Conservation (phyloP, 2,113 vertebrate genomes). For the Laterallus jamaicensis region DNA sequence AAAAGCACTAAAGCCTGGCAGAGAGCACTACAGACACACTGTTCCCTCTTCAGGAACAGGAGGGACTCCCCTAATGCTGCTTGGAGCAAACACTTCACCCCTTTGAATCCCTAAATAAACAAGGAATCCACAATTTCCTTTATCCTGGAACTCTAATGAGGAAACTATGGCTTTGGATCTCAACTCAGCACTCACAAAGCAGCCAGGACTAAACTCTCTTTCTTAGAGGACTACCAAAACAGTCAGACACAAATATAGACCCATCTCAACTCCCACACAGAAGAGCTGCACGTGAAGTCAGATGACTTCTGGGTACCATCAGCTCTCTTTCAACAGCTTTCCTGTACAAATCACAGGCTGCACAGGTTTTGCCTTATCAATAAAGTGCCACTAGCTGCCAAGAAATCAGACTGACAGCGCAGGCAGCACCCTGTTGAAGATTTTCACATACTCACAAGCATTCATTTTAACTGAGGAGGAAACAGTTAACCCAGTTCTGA, state of each 20-base stretch:
- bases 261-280: neutral
- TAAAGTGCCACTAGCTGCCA: conserved; percentile 10
- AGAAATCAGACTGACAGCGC: conserved; percentile 5
- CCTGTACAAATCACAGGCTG: neutral
- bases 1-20: neutral
- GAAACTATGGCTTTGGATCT: neutral
- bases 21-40: neutral
- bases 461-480: neutral
- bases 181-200: neutral
- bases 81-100: neutral
- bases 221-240: neutral
- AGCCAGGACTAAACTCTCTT: neutral
- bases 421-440: neutral
- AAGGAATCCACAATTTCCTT: neutral
- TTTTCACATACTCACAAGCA: neutral
- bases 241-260: neutral
- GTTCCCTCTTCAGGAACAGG: neutral
- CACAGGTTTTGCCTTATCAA: neutral
- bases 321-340: neutral
- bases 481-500: neutral
- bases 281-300: neutral
- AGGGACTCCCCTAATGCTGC: neutral
- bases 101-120: neutral
- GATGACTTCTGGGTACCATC: conserved; percentile 3
- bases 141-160: neutral